These are phyloP conservation scores for Mola mola DNA, from an alignment of 2,113 vertebrate genomes.

Conservation along the genomic window DNA sequence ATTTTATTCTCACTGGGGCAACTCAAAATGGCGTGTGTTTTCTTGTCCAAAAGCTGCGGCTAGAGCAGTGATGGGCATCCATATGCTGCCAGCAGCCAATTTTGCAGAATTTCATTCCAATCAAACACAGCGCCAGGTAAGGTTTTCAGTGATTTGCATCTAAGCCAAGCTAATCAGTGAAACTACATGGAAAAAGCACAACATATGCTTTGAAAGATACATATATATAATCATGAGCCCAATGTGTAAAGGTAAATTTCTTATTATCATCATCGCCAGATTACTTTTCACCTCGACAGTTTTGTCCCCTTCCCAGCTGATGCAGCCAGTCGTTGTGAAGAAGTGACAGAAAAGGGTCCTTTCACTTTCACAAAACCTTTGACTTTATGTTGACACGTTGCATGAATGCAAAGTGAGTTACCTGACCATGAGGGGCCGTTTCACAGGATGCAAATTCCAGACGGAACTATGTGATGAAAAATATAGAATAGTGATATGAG, in stretches of 20 bases:
- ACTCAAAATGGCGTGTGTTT: no score
- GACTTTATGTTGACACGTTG: neutral
- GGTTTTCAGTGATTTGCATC: slow-evolving; percentile 27
- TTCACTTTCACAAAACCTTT: no score
- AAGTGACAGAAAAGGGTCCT: slow-evolving; percentile 2
- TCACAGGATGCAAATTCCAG: no score
- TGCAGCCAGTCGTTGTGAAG: neutral
- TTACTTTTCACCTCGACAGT: slow-evolving; percentile 20
- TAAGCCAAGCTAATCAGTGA: slow-evolving; percentile 25
- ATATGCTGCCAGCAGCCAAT: neutral
- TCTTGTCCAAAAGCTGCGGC: no score
- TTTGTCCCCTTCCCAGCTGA: slow-evolving; percentile 11
- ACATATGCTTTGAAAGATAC: neutral
- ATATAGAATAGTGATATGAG: no score
- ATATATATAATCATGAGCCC: slow-evolving; percentile 19
- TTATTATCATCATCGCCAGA: slow-evolving; percentile 35
- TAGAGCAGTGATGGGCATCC: neutral
- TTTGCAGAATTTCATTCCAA: slow-evolving; percentile 5
- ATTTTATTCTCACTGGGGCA: no score
- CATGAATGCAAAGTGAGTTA: neutral
- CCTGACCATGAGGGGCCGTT: no score
- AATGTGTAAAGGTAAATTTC: slow-evolving; percentile 16
- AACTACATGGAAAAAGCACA: slow-evolving; percentile 1
- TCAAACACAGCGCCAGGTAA: slow-evolving; percentile 11
- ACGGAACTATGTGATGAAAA: no score